Evolutionary conservation across 1,140 invertebrate genomes (phyloP), one percentile per base, ranked within the genome.

Genomic region (Microplitis mediator): DNA sequence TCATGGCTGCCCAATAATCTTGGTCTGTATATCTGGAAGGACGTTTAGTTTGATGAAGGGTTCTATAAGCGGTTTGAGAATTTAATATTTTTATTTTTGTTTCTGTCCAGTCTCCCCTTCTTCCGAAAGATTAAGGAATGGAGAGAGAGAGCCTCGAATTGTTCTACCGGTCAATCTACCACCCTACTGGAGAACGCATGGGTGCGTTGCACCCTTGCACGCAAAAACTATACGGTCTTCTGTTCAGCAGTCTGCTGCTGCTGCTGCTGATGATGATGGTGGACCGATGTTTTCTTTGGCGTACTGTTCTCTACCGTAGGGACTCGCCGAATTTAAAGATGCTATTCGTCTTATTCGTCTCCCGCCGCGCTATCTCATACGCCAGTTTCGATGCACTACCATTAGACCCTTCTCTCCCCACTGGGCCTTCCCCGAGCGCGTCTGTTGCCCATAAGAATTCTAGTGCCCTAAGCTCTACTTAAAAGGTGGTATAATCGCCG

Each of bases 41-140:
- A 77, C 81, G 75, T 85, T 85, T 85, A 85, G 79, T 76, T 77
- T 85, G 81, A 86, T 86, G 83, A 85, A 80, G 79, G 84, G 84
- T 86, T 85, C 85, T 86, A 86, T 83, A 85, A 86, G 82, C 83
- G 81, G 78, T 77, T 45, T 45, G 6, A 45, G 39, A 45, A 45
- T 45, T 45, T 45, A 45, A 45, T 73, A 34, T 61, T 39, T 45
- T 23, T 60, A 60, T 36, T 60, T 61, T 56, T 61, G 31, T 14
- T 13, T 39, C 8, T 36, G 23, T 16, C 11, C 39, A 11, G 50
- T 61, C 36, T 61, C 56, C 13, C 36, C 56, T 9, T 58, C 32
- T 23, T 62, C 69, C 74, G 69, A 72, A 70, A 45, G 39, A 45
- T 45, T 45, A 11, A 45, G 39, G 39, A 45, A 6, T 11, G 11